Conservation (phyloP, 2,888 invertebrate genomes). For the Lepidochitona cinerea region DNA sequence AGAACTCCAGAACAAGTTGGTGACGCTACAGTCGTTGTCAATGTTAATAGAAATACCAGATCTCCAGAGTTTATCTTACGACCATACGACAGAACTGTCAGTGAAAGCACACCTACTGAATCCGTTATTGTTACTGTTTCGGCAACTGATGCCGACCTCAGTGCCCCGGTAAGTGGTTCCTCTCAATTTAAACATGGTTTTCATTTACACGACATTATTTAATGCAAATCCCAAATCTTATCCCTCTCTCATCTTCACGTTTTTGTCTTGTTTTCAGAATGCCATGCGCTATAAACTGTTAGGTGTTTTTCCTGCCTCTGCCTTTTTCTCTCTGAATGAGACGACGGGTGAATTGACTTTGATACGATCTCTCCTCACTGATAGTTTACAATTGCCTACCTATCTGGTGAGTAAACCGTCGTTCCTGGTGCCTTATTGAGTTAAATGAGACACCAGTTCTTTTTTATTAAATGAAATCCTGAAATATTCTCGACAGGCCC, state of each 20-base stretch:
- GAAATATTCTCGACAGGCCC: no score
- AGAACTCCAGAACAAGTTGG: conserved; percentile 27
- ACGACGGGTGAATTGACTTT: conserved; percentile 45
- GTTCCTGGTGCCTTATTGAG: no score
- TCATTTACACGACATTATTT: no score
- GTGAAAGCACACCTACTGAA: background rate
- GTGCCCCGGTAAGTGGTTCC: no score
- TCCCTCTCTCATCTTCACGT: background rate
- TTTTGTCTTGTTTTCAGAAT: background rate
- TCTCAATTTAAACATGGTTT: no score
- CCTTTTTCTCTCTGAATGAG: conserved; percentile 55
- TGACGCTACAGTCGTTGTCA: conserved; percentile 32
- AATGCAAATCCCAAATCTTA: no score
- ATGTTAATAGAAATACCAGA: conserved; percentile 35
- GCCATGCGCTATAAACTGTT: background rate
- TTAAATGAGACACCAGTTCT: no score
- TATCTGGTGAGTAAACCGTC: no score
- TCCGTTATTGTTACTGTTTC: background rate
- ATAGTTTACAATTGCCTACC: conserved; percentile 37
- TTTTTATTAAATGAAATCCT: no score
- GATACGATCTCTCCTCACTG: conserved; percentile 46
- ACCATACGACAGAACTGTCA: conserved; percentile 30
- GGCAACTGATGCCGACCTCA: background rate
- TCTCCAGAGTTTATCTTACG: conserved; percentile 43
- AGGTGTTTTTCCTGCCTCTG: conserved; percentile 47